Conservation (phyloP, 92 coral and sea anemone genomes). For the Phenganax subtilis region DNA sequence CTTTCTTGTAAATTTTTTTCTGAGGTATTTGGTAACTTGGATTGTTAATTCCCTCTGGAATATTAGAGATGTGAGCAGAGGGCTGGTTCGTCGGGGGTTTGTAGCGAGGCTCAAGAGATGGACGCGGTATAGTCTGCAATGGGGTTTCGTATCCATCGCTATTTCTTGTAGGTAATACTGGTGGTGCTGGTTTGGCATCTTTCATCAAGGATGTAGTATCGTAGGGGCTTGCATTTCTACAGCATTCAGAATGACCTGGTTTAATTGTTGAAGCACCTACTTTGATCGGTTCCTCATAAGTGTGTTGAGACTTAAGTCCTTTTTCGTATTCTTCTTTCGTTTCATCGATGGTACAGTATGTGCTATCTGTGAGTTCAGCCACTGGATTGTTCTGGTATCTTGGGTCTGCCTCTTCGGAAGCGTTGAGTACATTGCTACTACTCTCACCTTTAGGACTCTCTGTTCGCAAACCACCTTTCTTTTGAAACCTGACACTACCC, state of each 20-base stretch:
- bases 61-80: not conserved
- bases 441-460: not conserved
- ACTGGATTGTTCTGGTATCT: no score
- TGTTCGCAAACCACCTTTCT: not conserved
- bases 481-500: not conserved
- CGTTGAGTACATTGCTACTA: not conserved
- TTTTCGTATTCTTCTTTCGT: not conserved
- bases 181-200: not conserved
- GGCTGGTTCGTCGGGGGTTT: not conserved
- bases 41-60: not conserved
- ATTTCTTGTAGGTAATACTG: not conserved
- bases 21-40: constrained; percentile 1
- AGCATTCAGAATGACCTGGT: not conserved
- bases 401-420: not conserved
- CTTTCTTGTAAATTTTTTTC: not conserved
- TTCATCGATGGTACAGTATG: constrained; percentile 1
- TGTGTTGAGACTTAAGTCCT: not conserved
- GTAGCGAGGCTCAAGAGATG: not conserved
- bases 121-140: not conserved
- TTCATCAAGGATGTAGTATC: not conserved
- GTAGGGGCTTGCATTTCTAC: not conserved
- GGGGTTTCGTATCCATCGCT: not conserved
- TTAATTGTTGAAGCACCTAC: not conserved
- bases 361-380: no score
- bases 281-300: not conserved